phyloP scores from a whole-genome alignment of 1,140 invertebrate genomes.

The Acarapis woodi region DNA sequence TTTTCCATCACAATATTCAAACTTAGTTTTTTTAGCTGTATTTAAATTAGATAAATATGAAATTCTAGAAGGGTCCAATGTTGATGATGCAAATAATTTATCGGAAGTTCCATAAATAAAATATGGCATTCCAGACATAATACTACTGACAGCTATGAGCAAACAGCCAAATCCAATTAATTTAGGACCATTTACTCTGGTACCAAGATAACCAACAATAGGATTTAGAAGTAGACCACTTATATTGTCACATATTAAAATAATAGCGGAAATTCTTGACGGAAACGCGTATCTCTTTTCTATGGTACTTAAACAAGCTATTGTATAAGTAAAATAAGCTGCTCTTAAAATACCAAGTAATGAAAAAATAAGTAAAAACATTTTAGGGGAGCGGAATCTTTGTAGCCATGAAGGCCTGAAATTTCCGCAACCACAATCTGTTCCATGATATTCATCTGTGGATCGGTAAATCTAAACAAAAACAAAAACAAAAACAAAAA shows the following conservation, averaged over 20 bases:
- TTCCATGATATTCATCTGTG: no score
- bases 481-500: no score
- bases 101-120: constrained; percentile 35
- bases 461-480: no score
- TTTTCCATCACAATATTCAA: neutral
- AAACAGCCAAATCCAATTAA: constrained; percentile 36
- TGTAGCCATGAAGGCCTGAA: constrained; percentile 22
- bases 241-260: constrained; percentile 15
- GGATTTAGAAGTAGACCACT: constrained; percentile 9
- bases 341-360: constrained; percentile 36
- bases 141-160: constrained; percentile 32
- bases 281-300: constrained; percentile 51
- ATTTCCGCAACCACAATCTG: neutral
- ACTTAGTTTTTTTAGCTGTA: neutral
- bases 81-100: constrained; percentile 21
- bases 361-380: constrained; percentile 38
- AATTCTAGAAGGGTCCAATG: neutral
- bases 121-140: constrained; percentile 31
- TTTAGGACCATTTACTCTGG: constrained; percentile 30
- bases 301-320: constrained; percentile 31
- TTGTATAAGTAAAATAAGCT: constrained; percentile 42
- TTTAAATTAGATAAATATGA: neutral
- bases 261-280: constrained; percentile 33
- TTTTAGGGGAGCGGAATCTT: constrained; percentile 38
- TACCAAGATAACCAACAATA: constrained; percentile 32